These are phyloP conservation scores for Monochamus alternatus DNA, from an alignment of 2,888 invertebrate species.

Conservation along the genomic window DNA sequence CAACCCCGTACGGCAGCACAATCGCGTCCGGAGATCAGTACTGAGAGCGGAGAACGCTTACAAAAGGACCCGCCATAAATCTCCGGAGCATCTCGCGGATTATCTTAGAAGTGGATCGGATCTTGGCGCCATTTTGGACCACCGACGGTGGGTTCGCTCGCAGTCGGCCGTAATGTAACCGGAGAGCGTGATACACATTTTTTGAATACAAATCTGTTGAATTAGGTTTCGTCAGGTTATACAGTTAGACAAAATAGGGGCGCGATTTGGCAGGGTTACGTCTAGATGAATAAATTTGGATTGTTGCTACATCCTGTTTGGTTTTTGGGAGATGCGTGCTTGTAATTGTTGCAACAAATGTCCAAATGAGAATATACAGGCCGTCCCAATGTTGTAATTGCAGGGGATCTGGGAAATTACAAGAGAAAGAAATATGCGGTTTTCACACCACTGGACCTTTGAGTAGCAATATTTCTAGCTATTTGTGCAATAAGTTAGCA, in stretches of 20 bases:
- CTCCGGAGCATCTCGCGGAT: conserved; percentile 64
- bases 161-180: background rate
- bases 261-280: background rate
- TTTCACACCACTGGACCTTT: too few species aligned
- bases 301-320: too few species aligned
- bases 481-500: too few species aligned
- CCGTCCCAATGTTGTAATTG: too few species aligned
- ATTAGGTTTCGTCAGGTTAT: background rate
- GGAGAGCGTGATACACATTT: conserved; percentile 21
- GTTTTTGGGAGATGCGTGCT: too few species aligned
- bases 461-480: too few species aligned
- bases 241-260: background rate
- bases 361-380: too few species aligned
- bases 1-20: conserved; percentile 44
- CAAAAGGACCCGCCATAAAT: conserved; percentile 65
- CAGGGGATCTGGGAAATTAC: too few species aligned
- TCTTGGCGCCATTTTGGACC: conserved; percentile 65
- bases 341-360: too few species aligned
- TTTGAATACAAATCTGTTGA: conserved; percentile 24
- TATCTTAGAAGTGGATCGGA: conserved; percentile 65
- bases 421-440: too few species aligned
- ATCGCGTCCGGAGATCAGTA: conserved; percentile 59
- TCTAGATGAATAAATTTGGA: too few species aligned
- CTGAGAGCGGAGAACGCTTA: conserved; percentile 58
- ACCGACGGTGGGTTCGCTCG: conserved; percentile 53